These are phyloP conservation scores for Eptesicus fuscus DNA, from an alignment of 2,113 vertebrate species.

Conservation along the genomic window DNA sequence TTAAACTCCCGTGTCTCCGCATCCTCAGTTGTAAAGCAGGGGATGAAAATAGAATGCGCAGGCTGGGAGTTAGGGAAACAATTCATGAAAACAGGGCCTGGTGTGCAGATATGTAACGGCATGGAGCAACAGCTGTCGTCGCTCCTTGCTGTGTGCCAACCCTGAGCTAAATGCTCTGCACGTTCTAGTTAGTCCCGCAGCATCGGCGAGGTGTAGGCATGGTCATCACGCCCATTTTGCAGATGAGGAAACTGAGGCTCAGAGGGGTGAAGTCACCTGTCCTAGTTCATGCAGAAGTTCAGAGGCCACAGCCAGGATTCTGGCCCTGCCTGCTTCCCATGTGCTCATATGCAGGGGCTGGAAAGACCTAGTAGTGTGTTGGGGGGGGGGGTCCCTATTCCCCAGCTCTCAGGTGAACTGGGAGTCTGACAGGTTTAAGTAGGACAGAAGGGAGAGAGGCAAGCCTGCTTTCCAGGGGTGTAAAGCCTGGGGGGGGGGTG, in stretches of 20 bases:
- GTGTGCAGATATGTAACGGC: rapidly evolving
- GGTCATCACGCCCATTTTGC: rapidly evolving
- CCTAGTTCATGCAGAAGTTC: not conserved
- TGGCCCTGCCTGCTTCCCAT: not conserved
- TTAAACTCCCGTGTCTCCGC: not conserved
- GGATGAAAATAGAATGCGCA: not conserved
- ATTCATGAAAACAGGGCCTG: rapidly evolving
- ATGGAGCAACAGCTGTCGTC: rapidly evolving
- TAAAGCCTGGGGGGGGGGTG: not conserved
- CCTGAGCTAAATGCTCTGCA: rapidly evolving
- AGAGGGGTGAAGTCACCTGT: not conserved
- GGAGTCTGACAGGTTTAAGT: not conserved
- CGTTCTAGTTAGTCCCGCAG: rapidly evolving
- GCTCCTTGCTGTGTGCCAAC: rapidly evolving
- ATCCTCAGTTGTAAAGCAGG: not conserved
- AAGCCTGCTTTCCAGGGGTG: rapidly evolving
- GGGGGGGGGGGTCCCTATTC: too few relatives aligned
- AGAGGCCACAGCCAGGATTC: not conserved
- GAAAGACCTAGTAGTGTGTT: not conserved
- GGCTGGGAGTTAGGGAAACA: not conserved
- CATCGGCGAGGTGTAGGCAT: rapidly evolving
- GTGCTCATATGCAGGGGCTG: rapidly evolving
- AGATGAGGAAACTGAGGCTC: not conserved
- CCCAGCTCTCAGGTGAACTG: not conserved
- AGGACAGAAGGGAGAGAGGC: not conserved